These are phyloP conservation scores for Caenorhabditis briggsae DNA, from an alignment of 1,140 invertebrate species.

Conservation along the genomic window DNA sequence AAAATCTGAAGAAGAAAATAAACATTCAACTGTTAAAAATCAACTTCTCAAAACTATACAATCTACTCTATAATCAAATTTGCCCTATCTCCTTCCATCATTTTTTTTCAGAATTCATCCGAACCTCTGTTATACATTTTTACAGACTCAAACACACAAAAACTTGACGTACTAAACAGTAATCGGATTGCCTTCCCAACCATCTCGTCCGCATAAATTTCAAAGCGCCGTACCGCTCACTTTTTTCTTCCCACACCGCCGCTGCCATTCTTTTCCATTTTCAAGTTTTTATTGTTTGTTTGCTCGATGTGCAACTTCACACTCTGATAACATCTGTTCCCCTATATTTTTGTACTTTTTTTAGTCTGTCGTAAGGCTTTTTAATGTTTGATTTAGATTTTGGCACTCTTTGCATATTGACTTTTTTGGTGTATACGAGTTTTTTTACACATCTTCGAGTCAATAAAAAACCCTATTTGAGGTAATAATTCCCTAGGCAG, in stretches of 20 bases:
- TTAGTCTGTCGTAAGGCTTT: neutral
- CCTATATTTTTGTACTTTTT: slow-evolving; percentile 46
- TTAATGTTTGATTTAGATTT: slow-evolving; percentile 3
- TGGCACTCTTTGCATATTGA: neutral
- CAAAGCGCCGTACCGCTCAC: neutral
- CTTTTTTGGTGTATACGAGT: neutral
- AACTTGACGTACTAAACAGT: slow-evolving; percentile 49
- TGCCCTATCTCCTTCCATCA: neutral
- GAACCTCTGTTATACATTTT: neutral
- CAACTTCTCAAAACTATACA: too few species aligned
- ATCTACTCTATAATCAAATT: neutral
- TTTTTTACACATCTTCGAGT: neutral
- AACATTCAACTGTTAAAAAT: too few species aligned
- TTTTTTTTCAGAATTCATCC: slow-evolving; percentile 30
- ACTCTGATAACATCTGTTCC: slow-evolving; percentile 26
- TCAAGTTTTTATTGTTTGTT: slow-evolving; percentile 48
- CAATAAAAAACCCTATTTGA: slow-evolving; percentile 32
- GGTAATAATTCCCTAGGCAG: slow-evolving; percentile 40
- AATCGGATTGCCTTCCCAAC: slow-evolving; percentile 7
- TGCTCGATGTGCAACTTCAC: slow-evolving; percentile 30
- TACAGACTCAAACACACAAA: neutral
- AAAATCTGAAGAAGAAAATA: too few species aligned
- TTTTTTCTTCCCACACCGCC: neutral
- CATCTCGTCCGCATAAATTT: neutral
- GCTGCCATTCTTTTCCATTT: neutral